Base-by-base conservation (phyloP, 2,797 vertebrate species). In the Mastacembelus armatus region DNA sequence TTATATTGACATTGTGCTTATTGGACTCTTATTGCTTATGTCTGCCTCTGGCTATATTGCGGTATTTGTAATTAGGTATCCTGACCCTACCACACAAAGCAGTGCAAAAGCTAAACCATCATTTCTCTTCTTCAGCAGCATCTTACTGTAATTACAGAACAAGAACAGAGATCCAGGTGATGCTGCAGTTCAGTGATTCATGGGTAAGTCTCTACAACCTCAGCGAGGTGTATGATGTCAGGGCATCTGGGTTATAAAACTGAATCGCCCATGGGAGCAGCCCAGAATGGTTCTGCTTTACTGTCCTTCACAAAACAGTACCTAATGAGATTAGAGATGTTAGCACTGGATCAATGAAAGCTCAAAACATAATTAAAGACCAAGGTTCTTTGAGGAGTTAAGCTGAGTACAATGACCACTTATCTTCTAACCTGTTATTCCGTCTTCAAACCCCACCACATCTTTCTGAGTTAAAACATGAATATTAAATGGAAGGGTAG, bases 301-400 rank as follows among this genome's bases (percentile, higher is more conserved):
- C 66, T 79, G 83, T 86, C 82, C 78, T 84, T 87, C 79, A 83
- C 80, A 89, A 90, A 89, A 88, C 83, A 74, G 30, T 10, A 61
- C 56, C 74, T 86, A 90, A 92, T 90, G 79, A 87, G 83, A 89
- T 88, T 79, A 87, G 62, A 54, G 59, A 74, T 68, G 62, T 33
- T 45, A 78, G 74, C 43, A 71, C 71, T 65, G 76, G 87, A 88
- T 89, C 81, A 83, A 78, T 85, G 78, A 58, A 71, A 80, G 82
- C 77, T 87, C 71, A 85, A 85, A 90, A 90, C 66, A 84, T 81
- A 91, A 89, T 91, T 89, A 91, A 85, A 81, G 62, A 70, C 69
- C 86, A 76, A 48, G 58, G 64, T 75, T 76, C 65, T 78, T 74
- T 15, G 51, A 61, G 50, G 75, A 85, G 59, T 80, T 83, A 74